Base-by-base conservation (phyloP, 2,888 invertebrate species). In the Acholoe squamosa region DNA sequence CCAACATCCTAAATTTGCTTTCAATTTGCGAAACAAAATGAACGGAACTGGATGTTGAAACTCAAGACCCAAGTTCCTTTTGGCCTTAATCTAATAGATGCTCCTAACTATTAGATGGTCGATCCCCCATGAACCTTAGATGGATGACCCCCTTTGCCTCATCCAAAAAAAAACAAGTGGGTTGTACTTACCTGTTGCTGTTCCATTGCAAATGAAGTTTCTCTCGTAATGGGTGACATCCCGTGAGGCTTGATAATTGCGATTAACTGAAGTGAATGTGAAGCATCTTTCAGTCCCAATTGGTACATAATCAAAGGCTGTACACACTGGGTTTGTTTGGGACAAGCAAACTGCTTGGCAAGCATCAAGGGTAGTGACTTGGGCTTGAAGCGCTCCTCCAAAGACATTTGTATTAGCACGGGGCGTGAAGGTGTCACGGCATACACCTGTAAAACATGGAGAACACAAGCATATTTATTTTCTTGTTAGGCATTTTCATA, bases 401-500 rank as follows among this genome's bases (percentile, higher is more conserved):
- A 43, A 51, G 28, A 28, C 51, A 22, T 34, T 25, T n/a, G 89
- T 71, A 14, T 51, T 67, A 22, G 5, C 28, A 67, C 31, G 14
- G 22, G n/a, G 16, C 16, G 71, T 89, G 51, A 89, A 89, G 25
- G 7, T 28, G 34, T 89, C 89, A 12, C 67, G 34, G 51, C 89
- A 89, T 31, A 33, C 43, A 31, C 67, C 51, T 51, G 43, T 12
- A 25, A 28, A 1, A 71, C 43, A 43, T n/a, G n/a, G n/a, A n/a
- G n/a, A n/a, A n/a, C n/a, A n/a, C n/a, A n/a, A n/a, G n/a, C n/a
- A n/a, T n/a, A n/a, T n/a, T n/a, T n/a, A n/a, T n/a, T n/a, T n/a
- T n/a, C n/a, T n/a, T n/a, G n/a, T n/a, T n/a, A n/a, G n/a, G n/a
- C n/a, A n/a, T n/a, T n/a, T n/a, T n/a, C n/a, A n/a, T n/a, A n/a